phyloP scores from a whole-genome alignment of 2,888 invertebrate genomes.

The Priocnemis perturbator region DNA sequence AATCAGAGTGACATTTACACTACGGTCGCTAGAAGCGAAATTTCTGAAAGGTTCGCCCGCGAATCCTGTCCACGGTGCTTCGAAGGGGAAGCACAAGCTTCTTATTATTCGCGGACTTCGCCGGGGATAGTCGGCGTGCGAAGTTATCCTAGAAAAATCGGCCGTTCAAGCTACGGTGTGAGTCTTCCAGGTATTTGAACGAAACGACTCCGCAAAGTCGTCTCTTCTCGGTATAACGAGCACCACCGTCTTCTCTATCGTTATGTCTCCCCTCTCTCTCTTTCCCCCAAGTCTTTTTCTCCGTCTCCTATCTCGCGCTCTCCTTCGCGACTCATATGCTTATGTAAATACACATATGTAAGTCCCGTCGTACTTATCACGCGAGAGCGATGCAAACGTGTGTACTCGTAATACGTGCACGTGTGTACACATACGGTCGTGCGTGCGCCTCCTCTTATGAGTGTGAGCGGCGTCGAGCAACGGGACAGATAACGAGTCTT shows the following conservation, averaged over 20 bases:
- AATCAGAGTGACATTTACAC: too few relatives aligned
- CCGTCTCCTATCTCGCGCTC: neutral
- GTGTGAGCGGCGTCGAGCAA: constrained; percentile 22
- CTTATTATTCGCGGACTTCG: too few relatives aligned
- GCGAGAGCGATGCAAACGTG: constrained; percentile 42
- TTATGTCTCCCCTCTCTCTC: constrained; percentile 8
- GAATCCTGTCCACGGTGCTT: too few relatives aligned
- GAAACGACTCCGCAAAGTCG: constrained; percentile 12
- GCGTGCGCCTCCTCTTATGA: constrained; percentile 21
- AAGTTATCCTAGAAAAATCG: constrained; percentile 11
- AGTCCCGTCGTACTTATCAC: constrained; percentile 40
- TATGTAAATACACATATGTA: constrained; percentile 49
- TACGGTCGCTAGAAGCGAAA: too few relatives aligned
- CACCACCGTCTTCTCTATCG: neutral
- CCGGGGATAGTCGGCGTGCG: too few relatives aligned
- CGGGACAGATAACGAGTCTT: constrained; percentile 38
- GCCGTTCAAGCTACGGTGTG: neutral
- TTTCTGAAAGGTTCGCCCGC: too few relatives aligned
- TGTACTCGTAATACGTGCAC: too few relatives aligned
- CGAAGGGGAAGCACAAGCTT: too few relatives aligned
- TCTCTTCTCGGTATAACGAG: constrained; percentile 6
- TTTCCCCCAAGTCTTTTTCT: constrained; percentile 1
- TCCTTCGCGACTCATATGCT: constrained; percentile 27
- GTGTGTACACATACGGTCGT: too few relatives aligned
- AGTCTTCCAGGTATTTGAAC: constrained; percentile 14